These are phyloP conservation scores for Salarias fasciatus DNA, from an alignment of 2,797 vertebrate species.

Conservation along the genomic window DNA sequence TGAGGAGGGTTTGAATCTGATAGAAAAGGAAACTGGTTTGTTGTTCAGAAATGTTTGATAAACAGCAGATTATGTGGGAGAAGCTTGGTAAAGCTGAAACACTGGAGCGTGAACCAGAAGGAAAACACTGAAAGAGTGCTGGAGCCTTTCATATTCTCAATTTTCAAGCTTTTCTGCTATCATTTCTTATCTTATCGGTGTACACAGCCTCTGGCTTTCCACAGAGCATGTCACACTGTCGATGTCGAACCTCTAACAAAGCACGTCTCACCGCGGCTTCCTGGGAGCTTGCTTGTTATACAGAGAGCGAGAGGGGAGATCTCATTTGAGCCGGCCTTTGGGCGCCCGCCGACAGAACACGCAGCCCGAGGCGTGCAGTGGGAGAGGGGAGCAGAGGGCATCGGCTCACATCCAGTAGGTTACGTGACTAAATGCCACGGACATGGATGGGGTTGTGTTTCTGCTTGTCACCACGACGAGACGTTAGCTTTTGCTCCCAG, in stretches of 20 bases:
- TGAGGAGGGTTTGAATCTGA: no score
- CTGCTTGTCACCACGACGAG: constrained; percentile 37
- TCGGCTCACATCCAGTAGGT: constrained; percentile 13
- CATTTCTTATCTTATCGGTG: background rate
- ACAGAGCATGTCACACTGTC: constrained; percentile 1
- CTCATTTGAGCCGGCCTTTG: constrained; percentile 57
- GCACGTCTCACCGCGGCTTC: constrained; percentile 45
- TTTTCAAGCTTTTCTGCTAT: background rate
- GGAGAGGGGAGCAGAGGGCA: constrained; percentile 25
- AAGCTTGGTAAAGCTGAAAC: no score
- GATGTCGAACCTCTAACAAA: constrained; percentile 25
- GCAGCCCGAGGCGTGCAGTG: constrained; percentile 11
- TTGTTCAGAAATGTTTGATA: no score
- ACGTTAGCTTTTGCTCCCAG: constrained; percentile 25
- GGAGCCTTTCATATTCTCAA: background rate
- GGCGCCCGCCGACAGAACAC: constrained; percentile 42
- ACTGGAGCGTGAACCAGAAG: background rate
- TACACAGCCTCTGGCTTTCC: constrained; percentile 15
- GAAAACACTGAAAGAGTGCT: background rate
- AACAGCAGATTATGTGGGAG: no score
- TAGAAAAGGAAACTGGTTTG: no score
- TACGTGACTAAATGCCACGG: constrained; percentile 36
- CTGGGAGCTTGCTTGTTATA: constrained; percentile 56
- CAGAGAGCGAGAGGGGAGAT: constrained; percentile 58
- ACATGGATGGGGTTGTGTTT: constrained; percentile 23